Evolutionary conservation across 2,797 vertebrate species (phyloP), one percentile per base, ranked within the genome.

Genomic region (Sebastes minor): DNA sequence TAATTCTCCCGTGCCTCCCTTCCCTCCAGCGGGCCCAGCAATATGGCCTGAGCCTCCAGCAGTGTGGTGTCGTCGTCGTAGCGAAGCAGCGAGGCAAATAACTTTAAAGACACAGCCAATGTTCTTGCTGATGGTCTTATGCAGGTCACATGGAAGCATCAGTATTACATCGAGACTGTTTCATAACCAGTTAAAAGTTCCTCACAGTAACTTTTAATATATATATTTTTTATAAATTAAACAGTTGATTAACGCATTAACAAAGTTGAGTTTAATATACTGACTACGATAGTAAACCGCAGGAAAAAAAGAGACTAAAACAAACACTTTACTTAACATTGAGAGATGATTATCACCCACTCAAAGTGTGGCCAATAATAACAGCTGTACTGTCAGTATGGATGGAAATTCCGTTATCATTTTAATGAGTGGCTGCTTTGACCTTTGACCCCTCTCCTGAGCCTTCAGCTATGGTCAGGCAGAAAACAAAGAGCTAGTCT

Each of bases 381-480:
- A 86, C 71, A 78, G 18, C 8, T 49, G 25, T 27, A 16, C 14
- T 60, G 73, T 68, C 25, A 20, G 56, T 32, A 33, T 38, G 62
- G 52, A 56, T 68, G 77, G 83, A 87, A 81, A 69, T 59, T 60
- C 8, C 30, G 12, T 20, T 69, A 35, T 76, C 33, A 53, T 74
- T 42, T 52, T 63, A 32, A 74, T 76, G 52, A 79, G 1, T 3
- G 11, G 8, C 65, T 61, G 25, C 49, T 80, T 59, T 86, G 71
- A 83, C 84, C 59, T 87, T 66, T 81, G 74, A 89, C 76, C 70
- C 14, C 63, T 14, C 35, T 22, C 14, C 71, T n/a, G 16, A 22
- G 63, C 61, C 65, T 35, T 72, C 7, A 42, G 22, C 74, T 57
- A 23, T 14, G 20, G 74, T 74, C n/a, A n/a, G 67, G 16, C 33